Evolutionary conservation across 2,888 invertebrate genomes (phyloP).

Genomic region (Eueremaeus valkanovi): DNA sequence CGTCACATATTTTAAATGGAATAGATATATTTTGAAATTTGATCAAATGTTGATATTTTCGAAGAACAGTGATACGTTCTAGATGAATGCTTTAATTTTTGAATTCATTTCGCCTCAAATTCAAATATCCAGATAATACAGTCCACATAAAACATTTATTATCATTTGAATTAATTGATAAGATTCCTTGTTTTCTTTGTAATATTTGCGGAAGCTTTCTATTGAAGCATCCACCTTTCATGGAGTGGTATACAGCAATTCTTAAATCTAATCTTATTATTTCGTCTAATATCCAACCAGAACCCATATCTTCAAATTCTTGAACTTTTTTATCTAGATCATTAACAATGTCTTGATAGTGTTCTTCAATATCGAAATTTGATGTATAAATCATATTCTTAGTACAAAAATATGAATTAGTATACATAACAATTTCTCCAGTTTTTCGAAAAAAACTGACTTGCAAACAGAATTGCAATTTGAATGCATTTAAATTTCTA

Average conservation of each 20-base stretch:
- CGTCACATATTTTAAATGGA: not conserved
- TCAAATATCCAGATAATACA: not conserved
- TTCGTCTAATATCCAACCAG: not conserved
- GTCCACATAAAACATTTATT: not conserved
- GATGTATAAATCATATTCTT: too few relatives aligned
- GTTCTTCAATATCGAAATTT: too few relatives aligned
- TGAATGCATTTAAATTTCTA: not conserved
- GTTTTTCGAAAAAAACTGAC: not conserved
- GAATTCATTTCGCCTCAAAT: not conserved
- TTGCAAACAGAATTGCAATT: not conserved
- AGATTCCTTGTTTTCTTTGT: not conserved
- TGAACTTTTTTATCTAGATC: not conserved
- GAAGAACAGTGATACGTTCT: not conserved
- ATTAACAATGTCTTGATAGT: too few relatives aligned
- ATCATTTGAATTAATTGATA: not conserved
- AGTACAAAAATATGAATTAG: not conserved
- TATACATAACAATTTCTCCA: not conserved
- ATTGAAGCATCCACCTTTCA: not conserved
- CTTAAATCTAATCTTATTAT: not conserved
- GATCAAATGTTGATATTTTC: not conserved
- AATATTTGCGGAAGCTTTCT: not conserved
- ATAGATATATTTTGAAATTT: not conserved
- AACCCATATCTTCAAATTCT: not conserved
- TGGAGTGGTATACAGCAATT: not conserved
- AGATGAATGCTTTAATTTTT: too few relatives aligned